Evolutionary conservation across 2,888 invertebrate genomes (phyloP).

Genomic region (Erpobdella octoculata): DNA sequence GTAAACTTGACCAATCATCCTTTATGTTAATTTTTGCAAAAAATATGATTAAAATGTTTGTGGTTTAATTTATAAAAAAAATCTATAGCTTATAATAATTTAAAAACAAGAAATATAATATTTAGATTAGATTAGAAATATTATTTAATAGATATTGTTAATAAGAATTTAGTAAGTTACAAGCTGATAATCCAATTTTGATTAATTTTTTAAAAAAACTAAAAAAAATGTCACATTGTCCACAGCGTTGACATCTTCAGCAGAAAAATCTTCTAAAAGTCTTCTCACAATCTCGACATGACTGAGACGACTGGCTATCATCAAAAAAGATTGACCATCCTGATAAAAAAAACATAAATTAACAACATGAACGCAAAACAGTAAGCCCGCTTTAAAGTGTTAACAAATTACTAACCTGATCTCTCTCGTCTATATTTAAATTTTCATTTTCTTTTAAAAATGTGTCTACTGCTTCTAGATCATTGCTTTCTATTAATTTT

Average conservation of each 20-base stretch:
- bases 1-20: slow-evolving; percentile 85
- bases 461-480: slow-evolving; percentile 2
- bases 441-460: not conserved
- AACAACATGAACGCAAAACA: not conserved
- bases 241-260: slow-evolving; percentile 48
- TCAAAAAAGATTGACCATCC: slow-evolving; percentile 50
- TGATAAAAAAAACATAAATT: slow-evolving; percentile 32
- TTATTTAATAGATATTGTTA: not conserved
- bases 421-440: slow-evolving; percentile 18
- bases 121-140: too few species aligned
- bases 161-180: not conserved
- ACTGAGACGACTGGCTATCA: slow-evolving; percentile 48
- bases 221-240: too few species aligned
- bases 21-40: slow-evolving; percentile 42
- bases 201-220: not conserved
- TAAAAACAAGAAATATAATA: not conserved
- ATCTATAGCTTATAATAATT: not conserved
- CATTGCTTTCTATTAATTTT: not conserved
- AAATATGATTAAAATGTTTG: not conserved
- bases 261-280: slow-evolving; percentile 42
- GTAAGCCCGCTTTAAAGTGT: not conserved
- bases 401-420: not conserved
- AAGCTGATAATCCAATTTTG: not conserved
- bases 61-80: not conserved
- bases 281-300: slow-evolving; percentile 46